Evolutionary conservation across 1,140 invertebrate genomes (phyloP), one percentile per base, ranked within the genome.

Genomic region (Antheraea mylitta): DNA sequence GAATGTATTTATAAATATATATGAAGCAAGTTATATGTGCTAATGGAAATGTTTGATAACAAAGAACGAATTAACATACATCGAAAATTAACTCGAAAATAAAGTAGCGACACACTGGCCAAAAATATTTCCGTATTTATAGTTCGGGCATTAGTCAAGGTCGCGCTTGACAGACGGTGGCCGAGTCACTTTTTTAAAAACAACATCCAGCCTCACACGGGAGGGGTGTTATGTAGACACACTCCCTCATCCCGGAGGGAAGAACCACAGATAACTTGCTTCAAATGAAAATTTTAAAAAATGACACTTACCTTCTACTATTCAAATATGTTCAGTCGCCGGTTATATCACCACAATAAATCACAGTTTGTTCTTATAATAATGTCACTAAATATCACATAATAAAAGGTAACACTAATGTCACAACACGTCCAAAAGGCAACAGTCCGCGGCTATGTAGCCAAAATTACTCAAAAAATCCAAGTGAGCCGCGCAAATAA

Each of bases 331-430:
- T 86, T 85, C 81, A 80, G 80, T 82, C 89, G 78, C 77, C 85
- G 82, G 80, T 71, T 77, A 84, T 91, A 92, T 92, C 89, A 92
- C 90, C 87, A 89, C 82, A 83, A 81, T 82, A 86, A 88, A 92
- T 92, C 90, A 92, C 90, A 92, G 90, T 92, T 90, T 85, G 87
- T 92, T 91, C 86, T 80, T 91, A 90, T 86, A 67, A 85, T 83
- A 85, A 85, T 86, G 87, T 90, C 87, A 90, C 83, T 88, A 87
- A 85, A 85, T 87, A 91, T 91, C 90, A 92, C 90, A 92, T 90
- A 87, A 87, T 86, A 80, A 81, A n/a, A 81, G 87, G 85, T 92
- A 91, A 88, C 90, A 91, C 89, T 89, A 88, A 75, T 68, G 89
- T 92, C 90, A 92, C 90, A 92, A 92, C 90, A 90, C 88, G 88